Evolutionary conservation across 2,888 invertebrate species (phyloP).

Genomic region (Agrenia bidenticulata): DNA sequence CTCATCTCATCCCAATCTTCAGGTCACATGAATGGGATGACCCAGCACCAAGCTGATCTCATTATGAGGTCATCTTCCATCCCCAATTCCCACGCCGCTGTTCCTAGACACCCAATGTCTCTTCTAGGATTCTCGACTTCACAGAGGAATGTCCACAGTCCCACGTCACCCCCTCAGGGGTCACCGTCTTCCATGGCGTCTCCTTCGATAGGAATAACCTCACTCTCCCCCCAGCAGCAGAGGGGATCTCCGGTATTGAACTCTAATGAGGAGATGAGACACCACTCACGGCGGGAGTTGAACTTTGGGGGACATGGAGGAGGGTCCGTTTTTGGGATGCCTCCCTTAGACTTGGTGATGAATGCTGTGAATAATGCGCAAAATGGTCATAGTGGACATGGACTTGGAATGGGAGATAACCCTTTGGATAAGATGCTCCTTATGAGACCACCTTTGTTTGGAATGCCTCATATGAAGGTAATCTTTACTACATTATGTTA

Average conservation of each 20-base stretch:
- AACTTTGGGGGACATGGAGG: constrained; percentile 9
- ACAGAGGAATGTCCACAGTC: constrained; percentile 12
- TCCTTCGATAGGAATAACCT: constrained; percentile 10
- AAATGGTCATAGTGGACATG: not conserved
- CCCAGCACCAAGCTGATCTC: constrained; percentile 12
- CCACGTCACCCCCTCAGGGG: not conserved
- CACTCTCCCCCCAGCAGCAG: constrained; percentile 3
- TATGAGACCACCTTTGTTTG: constrained; percentile 47
- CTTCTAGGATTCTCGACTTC: constrained; percentile 1
- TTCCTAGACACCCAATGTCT: constrained; percentile 7
- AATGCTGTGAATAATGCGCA: constrained; percentile 21
- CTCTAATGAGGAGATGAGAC: not conserved
- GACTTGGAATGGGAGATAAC: constrained; percentile 1
- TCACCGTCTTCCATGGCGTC: not conserved
- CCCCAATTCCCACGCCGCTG: not conserved
- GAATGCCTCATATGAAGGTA: constrained; percentile 59
- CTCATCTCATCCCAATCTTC: constrained; percentile 30
- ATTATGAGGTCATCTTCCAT: not conserved
- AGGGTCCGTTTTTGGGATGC: constrained; percentile 12
- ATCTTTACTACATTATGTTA: too few relatives aligned
- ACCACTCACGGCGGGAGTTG: not conserved
- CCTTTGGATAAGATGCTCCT: constrained; percentile 35
- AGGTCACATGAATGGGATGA: constrained; percentile 17
- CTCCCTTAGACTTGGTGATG: constrained; percentile 46
- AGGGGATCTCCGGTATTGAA: not conserved